Evolutionary conservation across 2,888 invertebrate genomes (phyloP), one percentile per base, ranked within the genome.

Genomic region (Eucriotettix oculatus): DNA sequence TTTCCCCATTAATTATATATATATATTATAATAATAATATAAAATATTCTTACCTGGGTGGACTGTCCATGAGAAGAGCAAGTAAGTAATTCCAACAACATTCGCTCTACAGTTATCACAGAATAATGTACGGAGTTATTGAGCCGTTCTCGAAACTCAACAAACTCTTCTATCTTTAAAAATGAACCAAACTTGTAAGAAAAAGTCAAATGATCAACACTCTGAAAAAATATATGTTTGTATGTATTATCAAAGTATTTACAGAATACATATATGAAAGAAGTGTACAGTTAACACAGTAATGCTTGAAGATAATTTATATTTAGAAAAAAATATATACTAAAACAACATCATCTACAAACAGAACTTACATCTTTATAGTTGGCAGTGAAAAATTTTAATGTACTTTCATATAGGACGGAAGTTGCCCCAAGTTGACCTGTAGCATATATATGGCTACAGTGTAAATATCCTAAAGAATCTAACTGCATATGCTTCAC

Each of bases 131-230:
- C 76, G 65, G 95, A 95, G 67, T 86, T 85, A 67, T 86, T 85
- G 62, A 96, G 75, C 57, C 88, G 80, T 67, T 86, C 84, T 67
- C 87, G 81, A 72, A 95, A 90, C 69, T 86, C 84, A 68, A 90
- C 84, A 71, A 97, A 88, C 73, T 96, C 95, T 66, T 87, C 84
- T 66, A 96, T 81, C 79, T 95, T 94, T 66, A 86, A 84, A 76
- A 95, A 95, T 54, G 95, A 93, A 12, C 96, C 95, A 74, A 86
- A 95, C 71, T 95, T 94, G 76, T 95, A 96, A 10, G 91, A 90
- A 69, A 90, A 85, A 41, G 93, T 90, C 59, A 96, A 79, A 72
- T 93, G 90, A 72, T 96, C 96, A 56, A 90, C 83, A 68, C 91
- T 89, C 90, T 91, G 77, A 57, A n/a, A 9, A 48, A 29, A 29